A percentile compares a stretch with the other conserved stretches of the same genome.
Conservation (phyloP, 2,888 invertebrate genomes). For the Alentia gelatinosa region DNA sequence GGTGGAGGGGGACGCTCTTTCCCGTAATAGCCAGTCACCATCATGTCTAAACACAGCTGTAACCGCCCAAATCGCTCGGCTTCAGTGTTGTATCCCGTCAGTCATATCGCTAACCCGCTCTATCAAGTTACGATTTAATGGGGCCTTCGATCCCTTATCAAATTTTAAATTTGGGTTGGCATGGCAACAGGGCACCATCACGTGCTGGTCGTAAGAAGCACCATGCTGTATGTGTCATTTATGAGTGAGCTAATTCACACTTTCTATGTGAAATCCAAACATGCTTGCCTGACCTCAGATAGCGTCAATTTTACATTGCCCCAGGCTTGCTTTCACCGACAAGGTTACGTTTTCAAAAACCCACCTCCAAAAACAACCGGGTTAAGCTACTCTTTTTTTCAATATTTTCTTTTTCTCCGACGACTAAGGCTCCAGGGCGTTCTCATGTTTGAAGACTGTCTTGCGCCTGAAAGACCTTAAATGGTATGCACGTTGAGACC, state of each 20-base stretch:
- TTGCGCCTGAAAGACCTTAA: background rate
- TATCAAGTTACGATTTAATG: conserved; percentile 65
- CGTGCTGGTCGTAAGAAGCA: background rate
- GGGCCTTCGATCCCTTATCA: conserved; percentile 70
- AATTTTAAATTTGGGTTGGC: conserved; percentile 72
- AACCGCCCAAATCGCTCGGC: too few species aligned
- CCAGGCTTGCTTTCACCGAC: background rate
- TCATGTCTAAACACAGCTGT: background rate
- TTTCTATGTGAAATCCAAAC: background rate
- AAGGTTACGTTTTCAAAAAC: background rate
- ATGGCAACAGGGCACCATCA: conserved; percentile 67
- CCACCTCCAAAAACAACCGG: background rate
- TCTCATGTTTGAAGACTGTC: background rate
- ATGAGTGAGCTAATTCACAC: background rate
- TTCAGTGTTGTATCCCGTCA: background rate
- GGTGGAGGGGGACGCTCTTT: too few species aligned
- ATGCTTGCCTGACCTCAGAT: background rate
- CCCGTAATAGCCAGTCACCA: too few species aligned
- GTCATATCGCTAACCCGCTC: background rate
- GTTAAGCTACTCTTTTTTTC: background rate
- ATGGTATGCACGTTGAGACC: background rate
- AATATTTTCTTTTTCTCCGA: background rate
- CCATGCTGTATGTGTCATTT: background rate
- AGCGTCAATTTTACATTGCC: background rate
- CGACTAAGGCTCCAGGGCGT: background rate